Conservation (phyloP, 2,888 invertebrate genomes). For the Slavum lentiscoides region DNA sequence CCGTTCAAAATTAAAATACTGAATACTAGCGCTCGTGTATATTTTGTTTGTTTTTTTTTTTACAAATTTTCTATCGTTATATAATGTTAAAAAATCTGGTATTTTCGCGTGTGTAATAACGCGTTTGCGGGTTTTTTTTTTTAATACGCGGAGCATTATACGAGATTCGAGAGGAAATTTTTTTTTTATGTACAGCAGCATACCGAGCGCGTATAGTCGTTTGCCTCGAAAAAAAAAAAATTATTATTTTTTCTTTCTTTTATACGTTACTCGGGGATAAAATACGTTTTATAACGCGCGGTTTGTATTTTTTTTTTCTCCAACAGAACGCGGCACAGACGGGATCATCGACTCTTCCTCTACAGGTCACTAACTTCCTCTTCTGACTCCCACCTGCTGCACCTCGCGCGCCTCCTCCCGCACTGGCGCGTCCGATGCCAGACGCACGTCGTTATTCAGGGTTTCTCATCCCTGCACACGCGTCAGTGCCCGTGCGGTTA, state of each 20-base stretch:
- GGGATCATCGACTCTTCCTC: slow-evolving; percentile 53
- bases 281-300: slow-evolving; percentile 14
- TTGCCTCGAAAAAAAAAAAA: slow-evolving; percentile 23
- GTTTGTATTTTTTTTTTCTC: slow-evolving; percentile 1
- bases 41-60: no score
- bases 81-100: no score
- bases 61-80: no score
- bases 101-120: no score
- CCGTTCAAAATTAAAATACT: no score
- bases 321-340: slow-evolving; percentile 35
- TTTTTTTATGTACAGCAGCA: not conserved
- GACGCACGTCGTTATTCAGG: slow-evolving; percentile 34
- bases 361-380: slow-evolving; percentile 52
- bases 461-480: slow-evolving; percentile 45
- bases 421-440: slow-evolving; percentile 1
- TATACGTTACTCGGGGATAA: slow-evolving; percentile 32
- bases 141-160: no score
- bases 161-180: not conserved
- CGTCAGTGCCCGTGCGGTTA: no score
- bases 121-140: no score
- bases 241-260: no score
- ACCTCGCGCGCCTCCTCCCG: not conserved
- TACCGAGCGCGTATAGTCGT: not conserved
- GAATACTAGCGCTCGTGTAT: no score
- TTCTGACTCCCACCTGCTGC: not conserved